Conservation (phyloP, 2,888 invertebrate genomes). For the Peribatodes rhomboidaria region DNA sequence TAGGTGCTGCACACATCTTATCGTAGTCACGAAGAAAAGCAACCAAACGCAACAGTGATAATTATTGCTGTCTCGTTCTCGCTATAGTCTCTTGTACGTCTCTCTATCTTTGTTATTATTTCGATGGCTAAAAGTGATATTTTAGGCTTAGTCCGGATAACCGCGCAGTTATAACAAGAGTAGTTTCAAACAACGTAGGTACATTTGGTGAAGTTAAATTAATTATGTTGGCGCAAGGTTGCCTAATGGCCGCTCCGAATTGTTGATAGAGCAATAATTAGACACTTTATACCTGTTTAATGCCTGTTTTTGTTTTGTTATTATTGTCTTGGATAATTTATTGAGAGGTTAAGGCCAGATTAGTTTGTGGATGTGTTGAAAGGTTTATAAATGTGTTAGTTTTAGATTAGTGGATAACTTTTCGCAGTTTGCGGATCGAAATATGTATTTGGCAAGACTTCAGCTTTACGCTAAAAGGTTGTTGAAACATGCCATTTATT, state of each 20-base stretch:
- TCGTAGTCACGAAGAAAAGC: too few species aligned
- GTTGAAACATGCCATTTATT: too few species aligned
- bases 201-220: constrained; percentile 64
- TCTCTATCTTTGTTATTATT: too few species aligned
- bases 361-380: constrained; percentile 20
- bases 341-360: constrained; percentile 26
- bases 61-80: too few species aligned
- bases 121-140: not conserved
- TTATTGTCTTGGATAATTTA: constrained; percentile 51
- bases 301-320: constrained; percentile 61
- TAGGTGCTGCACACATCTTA: too few species aligned
- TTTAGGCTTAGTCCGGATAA: constrained; percentile 24
- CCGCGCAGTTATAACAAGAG: constrained; percentile 47
- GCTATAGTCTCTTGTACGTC: too few species aligned
- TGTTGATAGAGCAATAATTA: constrained; percentile 68
- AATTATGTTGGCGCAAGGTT: constrained; percentile 62
- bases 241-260: constrained; percentile 62
- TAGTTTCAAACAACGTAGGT: constrained; percentile 60
- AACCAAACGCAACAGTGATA: too few species aligned
- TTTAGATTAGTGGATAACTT: constrained; percentile 19
- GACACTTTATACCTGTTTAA: constrained; percentile 51
- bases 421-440: constrained; percentile 12
- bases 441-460: not conserved
- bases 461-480: not conserved
- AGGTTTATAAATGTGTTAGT: constrained; percentile 15